Percentiles rank a stretch among this genome's conserved stretches.
Evolutionary conservation across 2,888 invertebrate genomes (phyloP).

Genomic region (Plutella xylostella): DNA sequence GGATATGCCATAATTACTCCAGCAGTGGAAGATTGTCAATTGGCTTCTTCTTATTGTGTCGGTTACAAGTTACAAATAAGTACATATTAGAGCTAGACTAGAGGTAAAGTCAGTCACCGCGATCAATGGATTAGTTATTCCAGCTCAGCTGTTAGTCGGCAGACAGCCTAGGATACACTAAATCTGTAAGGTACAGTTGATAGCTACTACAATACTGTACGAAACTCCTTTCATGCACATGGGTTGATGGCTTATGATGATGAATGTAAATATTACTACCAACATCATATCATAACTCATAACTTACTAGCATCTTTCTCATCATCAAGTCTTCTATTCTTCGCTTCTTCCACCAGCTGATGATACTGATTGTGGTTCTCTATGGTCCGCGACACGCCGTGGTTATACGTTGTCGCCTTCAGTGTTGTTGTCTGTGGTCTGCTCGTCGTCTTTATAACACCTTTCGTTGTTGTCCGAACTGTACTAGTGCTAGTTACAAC

Average conservation of each 20-base stretch:
- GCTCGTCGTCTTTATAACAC: too few relatives aligned
- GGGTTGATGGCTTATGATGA: not conserved
- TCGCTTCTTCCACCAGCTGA: conserved; percentile 18
- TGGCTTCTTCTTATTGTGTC: too few relatives aligned
- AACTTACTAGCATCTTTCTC: not conserved
- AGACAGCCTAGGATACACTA: not conserved
- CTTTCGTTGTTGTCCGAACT: conserved; percentile 1
- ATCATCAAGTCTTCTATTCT: conserved; percentile 13
- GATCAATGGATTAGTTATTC: too few relatives aligned
- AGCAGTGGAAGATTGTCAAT: too few relatives aligned
- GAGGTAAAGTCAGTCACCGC: too few relatives aligned
- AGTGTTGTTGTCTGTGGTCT: too few relatives aligned
- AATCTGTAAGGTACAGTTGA: not conserved
- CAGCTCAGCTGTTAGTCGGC: too few relatives aligned
- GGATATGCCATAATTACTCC: too few relatives aligned
- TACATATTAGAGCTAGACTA: too few relatives aligned
- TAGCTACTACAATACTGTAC: not conserved
- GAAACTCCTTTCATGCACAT: not conserved
- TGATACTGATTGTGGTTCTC: conserved; percentile 15
- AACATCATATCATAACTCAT: not conserved
- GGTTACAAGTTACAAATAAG: too few relatives aligned
- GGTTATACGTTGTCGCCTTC: not conserved
- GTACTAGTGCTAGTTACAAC: conserved; percentile 4
- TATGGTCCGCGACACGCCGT: conserved; percentile 16
- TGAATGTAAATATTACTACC: not conserved